phyloP scores from a whole-genome alignment of 2,888 invertebrate species.

The Pedicia rivosa region DNA sequence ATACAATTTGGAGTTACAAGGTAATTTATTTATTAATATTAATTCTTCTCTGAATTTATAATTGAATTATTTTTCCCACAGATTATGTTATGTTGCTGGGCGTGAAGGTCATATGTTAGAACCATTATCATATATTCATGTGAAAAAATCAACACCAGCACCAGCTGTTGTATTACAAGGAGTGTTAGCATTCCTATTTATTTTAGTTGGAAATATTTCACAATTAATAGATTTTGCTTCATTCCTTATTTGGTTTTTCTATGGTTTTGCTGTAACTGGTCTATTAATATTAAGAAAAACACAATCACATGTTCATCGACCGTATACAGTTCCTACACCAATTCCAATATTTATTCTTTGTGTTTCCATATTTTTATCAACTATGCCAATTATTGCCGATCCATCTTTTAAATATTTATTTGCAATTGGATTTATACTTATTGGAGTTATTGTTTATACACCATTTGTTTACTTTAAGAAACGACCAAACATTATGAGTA shows the following conservation, averaged over 20 bases:
- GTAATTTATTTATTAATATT: constrained; percentile 22
- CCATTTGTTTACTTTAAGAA: constrained; percentile 56
- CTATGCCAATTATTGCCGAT: constrained; percentile 57
- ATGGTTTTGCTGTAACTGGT: constrained; percentile 66
- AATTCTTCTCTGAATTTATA: neutral
- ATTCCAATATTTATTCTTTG: constrained; percentile 57
- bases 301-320: constrained; percentile 46
- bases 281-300: constrained; percentile 56
- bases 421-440: constrained; percentile 50
- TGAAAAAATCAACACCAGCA: constrained; percentile 55
- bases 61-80: constrained; percentile 19
- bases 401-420: constrained; percentile 63
- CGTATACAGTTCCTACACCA: constrained; percentile 55
- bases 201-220: constrained; percentile 55
- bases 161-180: constrained; percentile 67
- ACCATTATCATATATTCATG: constrained; percentile 62
- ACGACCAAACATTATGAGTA: constrained; percentile 46
- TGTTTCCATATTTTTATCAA: constrained; percentile 53
- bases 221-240: constrained; percentile 72
- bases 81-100: constrained; percentile 71
- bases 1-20: constrained; percentile 60
- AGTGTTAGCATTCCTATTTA: constrained; percentile 49
- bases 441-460: constrained; percentile 56
- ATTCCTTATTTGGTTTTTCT: constrained; percentile 78
- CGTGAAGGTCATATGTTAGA: constrained; percentile 67